These are phyloP conservation scores for Sebastes kiyomatsui DNA, from an alignment of 2,797 vertebrate species.

Conservation along the genomic window DNA sequence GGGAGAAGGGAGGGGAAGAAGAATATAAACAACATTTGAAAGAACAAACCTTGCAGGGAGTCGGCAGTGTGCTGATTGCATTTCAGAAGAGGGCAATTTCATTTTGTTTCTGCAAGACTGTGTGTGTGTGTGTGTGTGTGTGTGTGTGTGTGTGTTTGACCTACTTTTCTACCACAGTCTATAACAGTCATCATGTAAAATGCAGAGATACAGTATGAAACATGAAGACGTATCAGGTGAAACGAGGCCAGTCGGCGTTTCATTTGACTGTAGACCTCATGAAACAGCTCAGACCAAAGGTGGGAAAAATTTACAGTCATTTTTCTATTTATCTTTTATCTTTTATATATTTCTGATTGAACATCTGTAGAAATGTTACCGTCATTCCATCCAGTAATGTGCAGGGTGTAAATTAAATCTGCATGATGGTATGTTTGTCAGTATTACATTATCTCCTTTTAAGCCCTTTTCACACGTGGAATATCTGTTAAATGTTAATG, in stretches of 20 bases:
- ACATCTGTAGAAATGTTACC: too few species aligned
- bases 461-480: too few species aligned
- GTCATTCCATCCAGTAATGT: too few species aligned
- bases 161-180: slow-evolving; percentile 20
- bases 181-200: neutral
- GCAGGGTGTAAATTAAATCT: too few species aligned
- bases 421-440: too few species aligned
- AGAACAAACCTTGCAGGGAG: slow-evolving; percentile 13
- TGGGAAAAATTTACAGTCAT: too few species aligned
- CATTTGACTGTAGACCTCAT: neutral
- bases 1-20: neutral
- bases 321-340: too few species aligned
- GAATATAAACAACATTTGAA: neutral
- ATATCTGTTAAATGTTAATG: too few species aligned
- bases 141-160: slow-evolving; percentile 1
- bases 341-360: too few species aligned
- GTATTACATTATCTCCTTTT: too few species aligned
- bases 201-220: slow-evolving; percentile 10
- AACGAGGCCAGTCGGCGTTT: neutral
- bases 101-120: neutral
- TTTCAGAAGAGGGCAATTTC: slow-evolving; percentile 16
- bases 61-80: slow-evolving; percentile 10
- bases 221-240: neutral
- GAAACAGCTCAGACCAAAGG: neutral
- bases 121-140: neutral